A percentile compares a stretch with the other conserved stretches of the same genome.
Conservation (phyloP, 2,888 invertebrate species). For the Xylota sylvarum region DNA sequence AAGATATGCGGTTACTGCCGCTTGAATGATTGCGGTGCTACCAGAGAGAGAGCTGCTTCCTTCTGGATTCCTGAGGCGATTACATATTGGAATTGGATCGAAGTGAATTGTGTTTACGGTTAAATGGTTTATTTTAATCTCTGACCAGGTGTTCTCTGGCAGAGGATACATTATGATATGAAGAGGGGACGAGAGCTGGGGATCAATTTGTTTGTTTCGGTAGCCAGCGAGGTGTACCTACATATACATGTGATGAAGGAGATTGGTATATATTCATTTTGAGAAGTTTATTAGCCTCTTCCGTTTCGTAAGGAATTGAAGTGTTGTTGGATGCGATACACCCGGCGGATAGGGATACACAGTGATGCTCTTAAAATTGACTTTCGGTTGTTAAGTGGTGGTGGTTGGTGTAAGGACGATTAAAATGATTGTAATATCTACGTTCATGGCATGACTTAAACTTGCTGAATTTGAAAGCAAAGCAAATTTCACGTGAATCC, state of each 20-base stretch:
- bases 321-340: not conserved
- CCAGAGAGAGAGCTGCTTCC: conserved; percentile 57
- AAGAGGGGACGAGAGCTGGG: conserved; percentile 16
- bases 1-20: conserved; percentile 73
- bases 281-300: conserved; percentile 65
- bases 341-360: not conserved
- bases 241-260: not conserved
- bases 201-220: conserved; percentile 64
- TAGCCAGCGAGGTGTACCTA: conserved; percentile 27
- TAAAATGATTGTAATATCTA: too few species aligned
- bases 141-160: conserved; percentile 72
- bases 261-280: conserved; percentile 56
- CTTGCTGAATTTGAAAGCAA: too few species aligned
- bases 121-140: conserved; percentile 77
- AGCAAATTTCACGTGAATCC: too few species aligned
- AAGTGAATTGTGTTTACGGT: conserved; percentile 76
- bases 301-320: conserved; percentile 13
- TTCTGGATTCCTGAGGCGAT: conserved; percentile 74
- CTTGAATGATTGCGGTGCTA: conserved; percentile 71
- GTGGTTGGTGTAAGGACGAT: too few species aligned
- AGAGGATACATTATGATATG: conserved; percentile 18
- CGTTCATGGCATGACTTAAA: too few species aligned
- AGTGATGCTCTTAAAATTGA: not conserved
- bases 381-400: not conserved
- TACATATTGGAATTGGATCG: conserved; percentile 77